A percentile compares a stretch with the other conserved stretches of the same genome.
Conservation (phyloP, 1,140 invertebrate genomes). For the Heliconius hewitsoni region DNA sequence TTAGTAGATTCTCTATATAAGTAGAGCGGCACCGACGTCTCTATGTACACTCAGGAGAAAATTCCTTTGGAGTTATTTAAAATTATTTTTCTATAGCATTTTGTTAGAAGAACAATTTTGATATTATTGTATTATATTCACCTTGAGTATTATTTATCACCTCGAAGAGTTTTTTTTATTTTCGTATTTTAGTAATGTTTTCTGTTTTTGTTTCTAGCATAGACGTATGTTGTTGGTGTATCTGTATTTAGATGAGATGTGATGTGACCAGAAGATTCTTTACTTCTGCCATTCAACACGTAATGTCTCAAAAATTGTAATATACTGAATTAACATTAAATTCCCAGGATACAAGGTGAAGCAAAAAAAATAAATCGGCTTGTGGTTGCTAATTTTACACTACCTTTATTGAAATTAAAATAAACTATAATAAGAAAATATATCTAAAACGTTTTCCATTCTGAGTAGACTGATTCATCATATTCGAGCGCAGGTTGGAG, state of each 20-base stretch:
- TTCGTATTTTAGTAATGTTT: no score
- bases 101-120: neutral
- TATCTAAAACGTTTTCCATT: slow-evolving; percentile 33
- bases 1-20: slow-evolving; percentile 12
- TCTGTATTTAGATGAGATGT: no score
- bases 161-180: no score
- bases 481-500: slow-evolving; percentile 63
- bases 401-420: neutral
- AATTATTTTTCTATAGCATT: neutral
- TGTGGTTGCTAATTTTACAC: neutral
- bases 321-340: no score
- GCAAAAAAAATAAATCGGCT: no score
- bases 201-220: no score
- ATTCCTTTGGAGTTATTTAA: neutral
- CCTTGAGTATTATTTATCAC: no score
- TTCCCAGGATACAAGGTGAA: no score
- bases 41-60: slow-evolving; percentile 6
- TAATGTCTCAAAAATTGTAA: no score
- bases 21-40: slow-evolving; percentile 11
- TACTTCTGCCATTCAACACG: no score
- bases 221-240: no score
- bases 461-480: slow-evolving; percentile 67
- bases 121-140: neutral
- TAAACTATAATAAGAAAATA: neutral
- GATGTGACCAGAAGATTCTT: no score